Percentiles rank a stretch among this genome's conserved stretches.
These are phyloP conservation scores for Chrosomus eos DNA, from an alignment of 2,797 vertebrate genomes.

Conservation along the genomic window DNA sequence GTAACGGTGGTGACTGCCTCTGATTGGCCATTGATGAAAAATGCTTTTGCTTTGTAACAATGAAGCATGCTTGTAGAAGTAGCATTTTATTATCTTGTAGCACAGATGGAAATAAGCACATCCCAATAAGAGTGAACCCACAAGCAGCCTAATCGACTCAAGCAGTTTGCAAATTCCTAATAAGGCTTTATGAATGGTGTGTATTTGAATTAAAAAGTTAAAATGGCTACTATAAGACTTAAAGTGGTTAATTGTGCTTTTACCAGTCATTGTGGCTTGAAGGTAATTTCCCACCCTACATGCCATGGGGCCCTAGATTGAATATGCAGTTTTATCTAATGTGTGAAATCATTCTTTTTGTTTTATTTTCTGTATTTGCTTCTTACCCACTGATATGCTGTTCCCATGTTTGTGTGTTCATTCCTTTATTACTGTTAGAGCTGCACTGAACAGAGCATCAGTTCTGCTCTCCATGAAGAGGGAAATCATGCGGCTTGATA, in stretches of 20 bases:
- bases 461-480: slow-evolving; percentile 86
- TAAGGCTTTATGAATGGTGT: neutral
- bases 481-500: slow-evolving; percentile 84
- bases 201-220: neutral
- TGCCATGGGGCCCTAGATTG: neutral
- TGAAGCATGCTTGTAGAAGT: neutral
- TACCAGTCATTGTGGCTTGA: neutral
- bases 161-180: neutral
- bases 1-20: neutral
- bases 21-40: neutral
- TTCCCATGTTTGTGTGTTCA: neutral
- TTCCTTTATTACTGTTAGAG: slow-evolving; percentile 68
- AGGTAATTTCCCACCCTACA: neutral
- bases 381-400: neutral
- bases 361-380: neutral
- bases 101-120: neutral
- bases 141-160: neutral
- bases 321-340: neutral
- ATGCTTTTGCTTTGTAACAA: neutral
- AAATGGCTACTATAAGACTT: neutral
- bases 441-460: slow-evolving; percentile 84
- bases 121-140: neutral
- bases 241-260: neutral
- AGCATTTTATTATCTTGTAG: neutral
- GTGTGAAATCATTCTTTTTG: neutral